A percentile compares a stretch with the other conserved stretches of the same genome.
Evolutionary conservation across 2,113 vertebrate species (phyloP).

Genomic region (Anser cygnoides): DNA sequence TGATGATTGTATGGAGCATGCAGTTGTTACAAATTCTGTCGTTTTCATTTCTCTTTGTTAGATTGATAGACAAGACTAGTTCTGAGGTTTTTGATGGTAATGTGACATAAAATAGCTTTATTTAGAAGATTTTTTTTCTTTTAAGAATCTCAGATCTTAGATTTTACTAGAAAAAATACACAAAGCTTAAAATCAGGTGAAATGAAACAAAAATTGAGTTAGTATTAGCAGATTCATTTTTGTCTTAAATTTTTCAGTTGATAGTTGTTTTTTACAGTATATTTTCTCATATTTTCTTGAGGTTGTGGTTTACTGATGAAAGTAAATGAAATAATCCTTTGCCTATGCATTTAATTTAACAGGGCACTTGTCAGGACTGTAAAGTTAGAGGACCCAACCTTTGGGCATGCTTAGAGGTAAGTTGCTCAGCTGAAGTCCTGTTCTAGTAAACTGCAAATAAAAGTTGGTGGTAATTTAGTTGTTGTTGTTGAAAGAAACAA

Average conservation of each 20-base stretch:
- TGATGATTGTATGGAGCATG: background rate
- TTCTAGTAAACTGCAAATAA: background rate
- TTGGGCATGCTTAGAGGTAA: conserved; percentile 97
- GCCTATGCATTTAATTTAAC: conserved; percentile 4
- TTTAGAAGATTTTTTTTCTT: background rate
- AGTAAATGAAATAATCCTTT: background rate
- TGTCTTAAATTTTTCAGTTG: background rate
- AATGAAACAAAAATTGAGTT: background rate
- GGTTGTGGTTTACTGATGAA: background rate
- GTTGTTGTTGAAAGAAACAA: background rate
- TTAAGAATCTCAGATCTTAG: background rate
- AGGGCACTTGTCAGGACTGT: conserved; percentile 97
- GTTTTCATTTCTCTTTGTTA: background rate
- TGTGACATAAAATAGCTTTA: background rate
- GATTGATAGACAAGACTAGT: background rate
- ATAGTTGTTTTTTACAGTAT: background rate
- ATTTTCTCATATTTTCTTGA: background rate
- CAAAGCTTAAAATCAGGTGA: background rate
- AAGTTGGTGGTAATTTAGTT: background rate
- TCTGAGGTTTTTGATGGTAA: background rate
- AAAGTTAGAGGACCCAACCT: conserved; percentile 96
- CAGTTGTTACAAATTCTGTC: background rate
- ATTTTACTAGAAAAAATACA: background rate
- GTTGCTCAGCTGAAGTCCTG: background rate
- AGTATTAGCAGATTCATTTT: background rate